These are phyloP conservation scores for Cataglyphis hispanica DNA, from an alignment of 1,140 invertebrate genomes.

Conservation along the genomic window DNA sequence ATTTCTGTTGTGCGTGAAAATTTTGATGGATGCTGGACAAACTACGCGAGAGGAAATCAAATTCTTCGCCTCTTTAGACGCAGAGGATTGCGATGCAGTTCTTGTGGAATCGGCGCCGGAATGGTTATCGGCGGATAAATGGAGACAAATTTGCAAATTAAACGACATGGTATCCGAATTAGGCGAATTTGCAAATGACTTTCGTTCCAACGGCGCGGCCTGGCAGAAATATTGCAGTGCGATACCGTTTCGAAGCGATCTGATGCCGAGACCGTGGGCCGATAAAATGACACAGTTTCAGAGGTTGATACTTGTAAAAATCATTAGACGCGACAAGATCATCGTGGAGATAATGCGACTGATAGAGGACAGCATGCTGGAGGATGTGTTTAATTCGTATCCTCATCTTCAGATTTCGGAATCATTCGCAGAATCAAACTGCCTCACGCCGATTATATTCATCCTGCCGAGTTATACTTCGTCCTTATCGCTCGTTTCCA, in stretches of 20 bases:
- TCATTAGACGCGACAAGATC: constrained; percentile 89
- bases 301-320: constrained; percentile 88
- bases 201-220: constrained; percentile 80
- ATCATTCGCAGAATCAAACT: constrained; percentile 89
- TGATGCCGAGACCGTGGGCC: constrained; percentile 86
- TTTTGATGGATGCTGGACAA: constrained; percentile 84
- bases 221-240: constrained; percentile 88
- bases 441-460: constrained; percentile 89
- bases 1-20: constrained; percentile 88
- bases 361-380: constrained; percentile 86
- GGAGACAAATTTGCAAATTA: constrained; percentile 88
- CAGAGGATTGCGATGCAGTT: constrained; percentile 82
- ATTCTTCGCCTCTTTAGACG: constrained; percentile 88
- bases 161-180: constrained; percentile 85
- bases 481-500: constrained; percentile 87
- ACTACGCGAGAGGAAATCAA: constrained; percentile 88
- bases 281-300: constrained; percentile 87
- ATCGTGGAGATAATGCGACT: constrained; percentile 77
- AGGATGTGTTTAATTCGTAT: constrained; percentile 71
- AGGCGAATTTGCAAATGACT: constrained; percentile 79
- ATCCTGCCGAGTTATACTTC: constrained; percentile 88
- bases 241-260: constrained; percentile 81
- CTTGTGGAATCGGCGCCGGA: constrained; percentile 82
- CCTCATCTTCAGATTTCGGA: constrained; percentile 85
- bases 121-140: constrained; percentile 89